These are phyloP conservation scores for Tachysurus vachellii DNA, from an alignment of 2,113 vertebrate species.

Conservation along the genomic window DNA sequence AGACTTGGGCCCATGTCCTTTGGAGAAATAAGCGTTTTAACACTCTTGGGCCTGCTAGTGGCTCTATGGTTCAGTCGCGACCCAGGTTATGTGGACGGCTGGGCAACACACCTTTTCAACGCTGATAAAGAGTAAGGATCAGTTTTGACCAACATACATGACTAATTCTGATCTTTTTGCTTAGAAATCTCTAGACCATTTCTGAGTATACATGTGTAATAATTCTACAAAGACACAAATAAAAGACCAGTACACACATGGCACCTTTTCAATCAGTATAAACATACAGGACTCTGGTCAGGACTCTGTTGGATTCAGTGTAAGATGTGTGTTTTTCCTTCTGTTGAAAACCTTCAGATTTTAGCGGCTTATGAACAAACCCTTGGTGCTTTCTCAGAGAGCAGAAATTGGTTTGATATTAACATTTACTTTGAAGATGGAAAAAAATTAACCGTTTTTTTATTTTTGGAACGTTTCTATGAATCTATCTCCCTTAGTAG, in stretches of 20 bases:
- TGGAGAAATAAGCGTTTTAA: conserved; percentile 81
- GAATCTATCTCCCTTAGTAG: no score
- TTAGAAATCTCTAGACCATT: background rate
- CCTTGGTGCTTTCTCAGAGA: no score
- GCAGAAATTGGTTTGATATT: no score
- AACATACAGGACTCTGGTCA: no score
- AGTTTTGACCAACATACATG: background rate
- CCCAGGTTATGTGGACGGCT: conserved; percentile 88
- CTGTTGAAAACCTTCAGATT: no score
- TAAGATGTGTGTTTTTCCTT: no score
- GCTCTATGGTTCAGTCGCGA: conserved; percentile 90
- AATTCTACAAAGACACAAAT: background rate
- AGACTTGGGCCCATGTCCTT: conserved; percentile 83
- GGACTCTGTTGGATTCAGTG: no score
- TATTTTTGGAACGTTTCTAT: no score
- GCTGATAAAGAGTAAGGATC: conserved; percentile 77
- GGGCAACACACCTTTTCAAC: conserved; percentile 81
- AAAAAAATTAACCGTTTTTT: no score
- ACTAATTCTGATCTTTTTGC: background rate
- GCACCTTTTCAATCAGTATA: no score
- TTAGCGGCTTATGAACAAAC: no score
- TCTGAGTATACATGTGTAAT: background rate
- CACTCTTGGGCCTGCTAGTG: conserved; percentile 82
- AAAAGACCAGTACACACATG: background rate
- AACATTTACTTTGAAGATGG: no score